Conservation (phyloP, 2,113 vertebrate genomes). For the Pygoscelis adeliae region DNA sequence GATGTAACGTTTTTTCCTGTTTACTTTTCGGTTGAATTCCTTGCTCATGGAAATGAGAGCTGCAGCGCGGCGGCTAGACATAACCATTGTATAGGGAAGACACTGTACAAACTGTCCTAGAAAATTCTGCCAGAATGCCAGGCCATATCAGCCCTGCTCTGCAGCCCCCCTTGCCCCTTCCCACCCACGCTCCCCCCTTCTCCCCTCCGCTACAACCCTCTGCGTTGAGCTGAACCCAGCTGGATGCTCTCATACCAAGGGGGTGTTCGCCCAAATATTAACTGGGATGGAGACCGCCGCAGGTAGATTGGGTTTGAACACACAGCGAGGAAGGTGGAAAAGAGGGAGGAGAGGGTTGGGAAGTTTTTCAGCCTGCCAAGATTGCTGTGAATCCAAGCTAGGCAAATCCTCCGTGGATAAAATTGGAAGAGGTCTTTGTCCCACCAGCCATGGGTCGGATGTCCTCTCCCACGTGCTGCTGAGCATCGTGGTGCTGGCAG, state of each 20-base stretch:
- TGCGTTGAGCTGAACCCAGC: neutral
- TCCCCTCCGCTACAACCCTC: neutral
- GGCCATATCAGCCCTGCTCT: conserved; percentile 63
- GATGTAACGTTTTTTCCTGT: conserved; percentile 73
- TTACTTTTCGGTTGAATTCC: conserved; percentile 75
- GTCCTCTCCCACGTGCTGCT: neutral
- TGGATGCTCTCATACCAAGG: neutral
- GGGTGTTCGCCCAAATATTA: neutral
- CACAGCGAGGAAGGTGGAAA: neutral
- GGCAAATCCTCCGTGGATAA: neutral
- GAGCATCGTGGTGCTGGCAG: neutral
- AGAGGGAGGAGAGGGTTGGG: neutral
- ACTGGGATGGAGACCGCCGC: rapidly evolving
- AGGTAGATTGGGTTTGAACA: neutral
- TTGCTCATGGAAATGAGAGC: conserved; percentile 66
- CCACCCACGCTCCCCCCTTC: neutral
- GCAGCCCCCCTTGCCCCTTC: conserved; percentile 52
- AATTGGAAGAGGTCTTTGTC: neutral
- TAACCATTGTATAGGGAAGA: conserved; percentile 57
- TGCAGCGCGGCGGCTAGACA: conserved; percentile 56
- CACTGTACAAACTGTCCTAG: conserved; percentile 73
- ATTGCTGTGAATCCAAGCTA: neutral
- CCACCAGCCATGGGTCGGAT: rapidly evolving
- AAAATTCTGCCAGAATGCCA: conserved; percentile 71
- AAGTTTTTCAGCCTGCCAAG: neutral